Conservation (phyloP, 92 coral and sea anemone genomes). For the Parazoanthus darwini region DNA sequence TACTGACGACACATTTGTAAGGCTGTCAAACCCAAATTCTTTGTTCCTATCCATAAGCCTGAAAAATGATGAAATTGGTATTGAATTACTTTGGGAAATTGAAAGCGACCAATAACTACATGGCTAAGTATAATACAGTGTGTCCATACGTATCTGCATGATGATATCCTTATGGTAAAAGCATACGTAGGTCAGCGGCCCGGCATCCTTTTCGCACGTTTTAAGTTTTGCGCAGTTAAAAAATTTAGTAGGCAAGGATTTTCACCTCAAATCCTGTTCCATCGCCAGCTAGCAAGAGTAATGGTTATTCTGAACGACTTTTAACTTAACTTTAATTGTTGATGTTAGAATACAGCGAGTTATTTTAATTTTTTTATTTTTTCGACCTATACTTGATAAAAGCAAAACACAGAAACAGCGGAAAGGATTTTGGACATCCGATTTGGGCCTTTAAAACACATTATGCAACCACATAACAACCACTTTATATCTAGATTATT, state of each 20-base stretch:
- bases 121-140: too few species aligned
- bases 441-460: too few species aligned
- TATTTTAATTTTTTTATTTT: too few species aligned
- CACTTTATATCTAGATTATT: too few species aligned
- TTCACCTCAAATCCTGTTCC: too few species aligned
- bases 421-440: too few species aligned
- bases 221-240: background rate
- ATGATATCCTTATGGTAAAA: background rate
- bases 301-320: too few species aligned
- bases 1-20: slow-evolving; percentile 55
- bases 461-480: too few species aligned
- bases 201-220: background rate
- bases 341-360: too few species aligned
- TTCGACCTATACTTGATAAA: too few species aligned
- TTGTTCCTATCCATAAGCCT: slow-evolving; percentile 75
- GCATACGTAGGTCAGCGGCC: background rate
- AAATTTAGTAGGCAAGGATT: background rate
- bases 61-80: background rate
- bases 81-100: background rate
- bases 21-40: slow-evolving; percentile 66
- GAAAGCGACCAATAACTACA: background rate
- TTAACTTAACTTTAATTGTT: background rate
- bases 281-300: too few species aligned
- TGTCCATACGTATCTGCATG: background rate
- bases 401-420: too few species aligned